These are phyloP conservation scores for Arctocebus calabarensis DNA, from an alignment of 2,797 vertebrate genomes.

Conservation along the genomic window DNA sequence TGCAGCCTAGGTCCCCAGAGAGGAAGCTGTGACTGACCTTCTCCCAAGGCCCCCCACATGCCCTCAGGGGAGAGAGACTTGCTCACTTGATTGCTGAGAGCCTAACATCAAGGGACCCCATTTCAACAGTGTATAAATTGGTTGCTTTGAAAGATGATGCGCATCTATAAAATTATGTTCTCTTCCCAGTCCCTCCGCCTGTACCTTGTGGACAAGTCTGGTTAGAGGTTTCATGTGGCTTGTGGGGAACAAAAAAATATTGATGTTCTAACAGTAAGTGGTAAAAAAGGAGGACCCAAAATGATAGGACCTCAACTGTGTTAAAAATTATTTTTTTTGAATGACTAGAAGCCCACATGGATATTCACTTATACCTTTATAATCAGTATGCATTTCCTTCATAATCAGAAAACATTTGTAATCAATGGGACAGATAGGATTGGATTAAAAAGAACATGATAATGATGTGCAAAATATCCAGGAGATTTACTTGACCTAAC, in stretches of 20 bases:
- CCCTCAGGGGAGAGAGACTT: not conserved
- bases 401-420: not conserved
- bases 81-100: not conserved
- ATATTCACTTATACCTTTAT: not conserved
- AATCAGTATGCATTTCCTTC: conserved; percentile 7
- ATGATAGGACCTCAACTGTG: not conserved
- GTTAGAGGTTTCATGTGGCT: not conserved
- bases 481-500: not conserved
- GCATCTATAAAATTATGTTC: not conserved
- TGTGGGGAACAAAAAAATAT: not conserved
- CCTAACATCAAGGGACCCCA: not conserved
- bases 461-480: not conserved
- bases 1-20: not conserved
- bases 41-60: too few species aligned
- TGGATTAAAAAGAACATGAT: not conserved
- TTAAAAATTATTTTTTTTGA: not conserved
- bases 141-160: not conserved
- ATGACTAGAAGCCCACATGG: not conserved
- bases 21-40: accelerated
- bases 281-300: not conserved
- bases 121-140: not conserved
- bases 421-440: not conserved
- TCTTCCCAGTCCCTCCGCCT: not conserved
- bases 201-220: not conserved
- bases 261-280: not conserved